Percentiles rank a stretch among this genome's conserved stretches.
Evolutionary conservation across 2,113 vertebrate genomes (phyloP).

Genomic region (Columbina picui): DNA sequence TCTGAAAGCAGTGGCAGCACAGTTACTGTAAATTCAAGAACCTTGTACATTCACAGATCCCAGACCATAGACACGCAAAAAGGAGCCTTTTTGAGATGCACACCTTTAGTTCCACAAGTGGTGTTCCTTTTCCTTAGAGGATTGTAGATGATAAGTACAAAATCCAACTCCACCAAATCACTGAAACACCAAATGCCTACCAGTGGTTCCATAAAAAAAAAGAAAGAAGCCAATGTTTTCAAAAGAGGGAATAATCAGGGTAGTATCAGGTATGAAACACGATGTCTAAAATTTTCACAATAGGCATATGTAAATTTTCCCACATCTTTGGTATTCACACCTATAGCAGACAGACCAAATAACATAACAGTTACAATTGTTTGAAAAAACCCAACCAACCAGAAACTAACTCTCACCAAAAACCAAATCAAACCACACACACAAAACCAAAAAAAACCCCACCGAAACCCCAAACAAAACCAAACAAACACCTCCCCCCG

Average conservation of each 20-base stretch:
- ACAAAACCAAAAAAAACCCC: background rate
- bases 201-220: background rate
- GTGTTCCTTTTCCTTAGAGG: background rate
- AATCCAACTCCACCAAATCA: background rate
- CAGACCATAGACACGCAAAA: background rate
- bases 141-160: background rate
- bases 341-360: background rate
- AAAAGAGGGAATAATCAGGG: background rate
- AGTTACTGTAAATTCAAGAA: background rate
- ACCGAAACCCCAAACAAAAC: background rate
- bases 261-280: background rate
- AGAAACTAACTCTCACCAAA: no score
- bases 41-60: background rate
- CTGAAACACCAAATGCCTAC: background rate
- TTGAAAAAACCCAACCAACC: background rate
- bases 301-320: background rate
- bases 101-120: background rate
- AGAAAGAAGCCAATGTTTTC: background rate
- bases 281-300: background rate
- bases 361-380: rapidly evolving
- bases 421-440: background rate
- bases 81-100: background rate
- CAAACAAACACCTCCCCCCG: background rate
- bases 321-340: background rate
- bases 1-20: background rate